Base-by-base conservation (phyloP, 2,888 invertebrate genomes). In the Pegoplata infirma region DNA sequence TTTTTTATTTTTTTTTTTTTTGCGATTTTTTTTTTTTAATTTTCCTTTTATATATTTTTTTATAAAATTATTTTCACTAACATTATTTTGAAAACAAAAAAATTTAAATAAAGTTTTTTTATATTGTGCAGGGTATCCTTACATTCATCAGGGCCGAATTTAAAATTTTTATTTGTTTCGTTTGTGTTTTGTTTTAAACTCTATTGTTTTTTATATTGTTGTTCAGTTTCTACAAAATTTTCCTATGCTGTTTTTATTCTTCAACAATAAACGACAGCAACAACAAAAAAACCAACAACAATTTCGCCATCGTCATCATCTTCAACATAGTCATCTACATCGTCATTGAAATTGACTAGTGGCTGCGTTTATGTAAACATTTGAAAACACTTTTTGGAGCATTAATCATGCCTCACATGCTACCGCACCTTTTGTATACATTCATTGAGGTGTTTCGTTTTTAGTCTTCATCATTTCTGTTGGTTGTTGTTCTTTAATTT, bases 401-500 rank as follows among this genome's bases (percentile, higher is more conserved):
- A 77, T 77, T 72, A 72, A 77, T 77, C 67, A 77, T 61, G 63
- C 16, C 61, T 68, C 58, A 46, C 63, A 63, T 56, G 67, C 67
- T 61, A 32, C 51, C 59, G 40, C 72, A 67, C 56, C 55, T 72
- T 63, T 72, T 72, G 32, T 56, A 58, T 40, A 53, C 53, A 61
- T 64, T 25, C 77, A 28, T 28, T 73, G 63, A 73, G 63, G 77
- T 68, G 67, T 63, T 77, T 10, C 56, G n/a, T 55, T 46, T 6
- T 1, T 63, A 8, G 46, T 44, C 44, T 17, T 63, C 32, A 5
- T 19, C 21, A 10, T 56, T 47, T n/a, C 23, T 58, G 16, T 10
- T 56, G 21, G 12, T 10, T 53, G 14, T 61, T 12, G 36, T n/a
- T 14, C 61, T 51, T 59, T 25, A 10, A 8, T 47, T 10, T 40